A percentile compares a stretch with the other conserved stretches of the same genome.
These are phyloP conservation scores for Arctocebus calabarensis DNA, from an alignment of 2,797 vertebrate species.

Conservation along the genomic window DNA sequence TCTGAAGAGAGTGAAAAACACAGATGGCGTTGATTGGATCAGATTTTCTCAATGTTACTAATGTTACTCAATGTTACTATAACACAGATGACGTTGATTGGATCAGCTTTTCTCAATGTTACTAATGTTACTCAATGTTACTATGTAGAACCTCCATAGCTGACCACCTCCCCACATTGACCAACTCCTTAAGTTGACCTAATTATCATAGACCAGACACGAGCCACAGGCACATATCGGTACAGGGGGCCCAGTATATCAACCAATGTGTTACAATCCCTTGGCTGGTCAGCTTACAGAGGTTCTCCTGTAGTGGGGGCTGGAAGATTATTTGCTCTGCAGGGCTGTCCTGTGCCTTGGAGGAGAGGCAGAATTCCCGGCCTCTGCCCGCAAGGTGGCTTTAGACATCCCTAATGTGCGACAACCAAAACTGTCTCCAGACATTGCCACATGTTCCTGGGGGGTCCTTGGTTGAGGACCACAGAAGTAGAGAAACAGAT, in stretches of 20 bases:
- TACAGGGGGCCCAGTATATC: too few relatives aligned
- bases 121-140: neutral
- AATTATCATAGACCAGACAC: too few relatives aligned
- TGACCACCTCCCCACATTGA: too few relatives aligned
- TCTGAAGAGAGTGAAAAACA: neutral
- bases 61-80: too few relatives aligned
- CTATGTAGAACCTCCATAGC: too few relatives aligned
- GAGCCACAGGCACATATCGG: too few relatives aligned
- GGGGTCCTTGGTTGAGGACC: neutral
- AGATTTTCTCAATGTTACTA: neutral
- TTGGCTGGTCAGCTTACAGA: too few relatives aligned
- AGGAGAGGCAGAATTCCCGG: neutral
- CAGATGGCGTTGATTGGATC: neutral
- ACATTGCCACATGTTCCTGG: neutral
- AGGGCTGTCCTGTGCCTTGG: neutral
- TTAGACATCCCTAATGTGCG: neutral
- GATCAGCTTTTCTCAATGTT: neutral
- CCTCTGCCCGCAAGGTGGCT: neutral
- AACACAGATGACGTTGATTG: neutral
- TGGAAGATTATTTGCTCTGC: neutral
- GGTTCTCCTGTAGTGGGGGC: neutral
- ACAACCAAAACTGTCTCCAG: neutral
- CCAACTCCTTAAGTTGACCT: too few relatives aligned
- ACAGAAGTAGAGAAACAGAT: neutral
- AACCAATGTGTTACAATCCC: too few relatives aligned